A percentile compares a stretch with the other conserved stretches of the same genome.
phyloP scores from a whole-genome alignment of 2,888 invertebrate species.

The Acronicta leporina region DNA sequence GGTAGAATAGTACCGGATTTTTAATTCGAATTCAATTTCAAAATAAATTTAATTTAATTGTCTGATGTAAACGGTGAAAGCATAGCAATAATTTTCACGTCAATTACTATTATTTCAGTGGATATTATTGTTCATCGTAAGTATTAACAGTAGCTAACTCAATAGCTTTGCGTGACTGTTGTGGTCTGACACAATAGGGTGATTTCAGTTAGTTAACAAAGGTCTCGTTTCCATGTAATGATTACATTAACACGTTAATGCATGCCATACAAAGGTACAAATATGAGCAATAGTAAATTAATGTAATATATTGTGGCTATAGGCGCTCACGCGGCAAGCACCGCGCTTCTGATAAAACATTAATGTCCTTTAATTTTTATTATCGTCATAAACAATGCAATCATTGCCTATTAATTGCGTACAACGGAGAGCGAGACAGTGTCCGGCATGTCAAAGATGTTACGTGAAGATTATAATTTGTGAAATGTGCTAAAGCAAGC shows the following conservation, averaged over 20 bases:
- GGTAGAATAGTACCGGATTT: background rate
- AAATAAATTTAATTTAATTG: too few relatives aligned
- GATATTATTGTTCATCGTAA: constrained; percentile 9
- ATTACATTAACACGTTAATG: constrained; percentile 71
- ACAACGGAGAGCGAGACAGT: constrained; percentile 50
- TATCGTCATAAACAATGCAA: constrained; percentile 58
- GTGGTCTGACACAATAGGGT: constrained; percentile 65
- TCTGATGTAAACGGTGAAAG: too few relatives aligned
- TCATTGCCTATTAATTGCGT: constrained; percentile 64
- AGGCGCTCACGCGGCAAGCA: constrained; percentile 66
- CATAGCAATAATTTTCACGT: constrained; percentile 2
- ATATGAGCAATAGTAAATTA: constrained; percentile 63
- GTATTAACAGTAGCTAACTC: constrained; percentile 35
- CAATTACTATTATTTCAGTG: constrained; percentile 3
- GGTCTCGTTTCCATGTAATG: constrained; percentile 66
- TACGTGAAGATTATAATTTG: constrained; percentile 60
- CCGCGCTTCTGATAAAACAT: constrained; percentile 54
- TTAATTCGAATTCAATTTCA: constrained; percentile 7
- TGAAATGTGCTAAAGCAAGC: constrained; percentile 61
- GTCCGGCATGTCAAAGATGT: constrained; percentile 57
- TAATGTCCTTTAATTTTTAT: constrained; percentile 60
- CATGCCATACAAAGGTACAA: constrained; percentile 56
- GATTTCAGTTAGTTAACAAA: constrained; percentile 64
- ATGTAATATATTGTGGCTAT: constrained; percentile 67
- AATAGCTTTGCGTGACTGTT: constrained; percentile 65